phyloP scores from a whole-genome alignment of 2,888 invertebrate genomes.

The Meta bourneti region DNA sequence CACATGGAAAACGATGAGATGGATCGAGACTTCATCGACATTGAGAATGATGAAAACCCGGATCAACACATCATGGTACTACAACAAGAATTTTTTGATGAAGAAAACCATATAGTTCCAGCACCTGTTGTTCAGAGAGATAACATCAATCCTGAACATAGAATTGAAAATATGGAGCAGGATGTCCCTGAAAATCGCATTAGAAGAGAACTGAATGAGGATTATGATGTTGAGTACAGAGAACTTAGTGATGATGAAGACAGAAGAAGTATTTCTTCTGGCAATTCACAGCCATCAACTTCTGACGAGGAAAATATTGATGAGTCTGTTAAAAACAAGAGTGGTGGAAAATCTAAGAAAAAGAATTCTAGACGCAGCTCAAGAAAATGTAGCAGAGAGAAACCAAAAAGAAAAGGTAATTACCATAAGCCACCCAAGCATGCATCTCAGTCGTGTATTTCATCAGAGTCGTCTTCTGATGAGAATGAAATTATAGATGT shows the following conservation, averaged over 20 bases:
- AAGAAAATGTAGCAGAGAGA: neutral
- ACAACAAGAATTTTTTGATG: conserved; percentile 66
- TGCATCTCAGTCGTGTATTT: neutral
- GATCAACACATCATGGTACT: conserved; percentile 69
- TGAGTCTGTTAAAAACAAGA: neutral
- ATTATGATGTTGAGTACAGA: conserved; percentile 11
- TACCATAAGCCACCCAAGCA: neutral
- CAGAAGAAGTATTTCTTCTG: neutral
- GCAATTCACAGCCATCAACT: neutral
- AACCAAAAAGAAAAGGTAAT: neutral
- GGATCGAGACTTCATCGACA: conserved; percentile 50
- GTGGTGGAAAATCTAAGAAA: neutral
- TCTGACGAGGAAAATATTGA: neutral
- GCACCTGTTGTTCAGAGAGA: neutral
- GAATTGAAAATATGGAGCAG: conserved; percentile 12
- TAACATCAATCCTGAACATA: conserved; percentile 2
- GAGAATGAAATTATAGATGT: neutral
- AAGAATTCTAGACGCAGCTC: neutral
- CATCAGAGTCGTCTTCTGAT: neutral
- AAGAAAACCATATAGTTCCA: conserved; percentile 22
- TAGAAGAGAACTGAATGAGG: neutral
- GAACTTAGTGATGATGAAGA: neutral
- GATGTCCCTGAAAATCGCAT: conserved; percentile 32
- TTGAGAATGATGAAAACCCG: conserved; percentile 34
- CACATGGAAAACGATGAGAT: conserved; percentile 53